These are phyloP conservation scores for Cryptocephalus moraei DNA, from an alignment of 2,888 invertebrate species.

Conservation along the genomic window DNA sequence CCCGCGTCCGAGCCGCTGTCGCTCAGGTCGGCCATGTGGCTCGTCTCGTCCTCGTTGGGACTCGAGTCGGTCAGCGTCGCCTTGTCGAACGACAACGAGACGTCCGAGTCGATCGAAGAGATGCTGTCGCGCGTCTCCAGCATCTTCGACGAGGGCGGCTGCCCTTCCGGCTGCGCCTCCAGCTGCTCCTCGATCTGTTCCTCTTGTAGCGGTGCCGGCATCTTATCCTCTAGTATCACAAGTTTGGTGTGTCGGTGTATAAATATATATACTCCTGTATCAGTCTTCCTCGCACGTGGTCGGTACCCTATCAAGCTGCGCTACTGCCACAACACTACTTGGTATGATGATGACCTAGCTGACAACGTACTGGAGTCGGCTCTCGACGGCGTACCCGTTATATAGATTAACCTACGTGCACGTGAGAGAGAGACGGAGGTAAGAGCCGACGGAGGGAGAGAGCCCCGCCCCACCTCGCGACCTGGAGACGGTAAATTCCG, in stretches of 20 bases:
- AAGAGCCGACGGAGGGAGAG: too few relatives aligned
- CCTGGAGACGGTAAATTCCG: too few relatives aligned
- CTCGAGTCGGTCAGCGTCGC: constrained; percentile 25
- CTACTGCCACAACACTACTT: constrained; percentile 36
- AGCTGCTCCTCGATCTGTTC: constrained; percentile 8
- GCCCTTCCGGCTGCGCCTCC: constrained; percentile 27
- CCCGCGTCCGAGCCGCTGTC: constrained; percentile 55
- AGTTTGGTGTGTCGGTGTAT: too few relatives aligned
- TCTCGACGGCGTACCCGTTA: constrained; percentile 2
- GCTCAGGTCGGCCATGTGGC: constrained; percentile 51
- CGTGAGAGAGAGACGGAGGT: too few relatives aligned
- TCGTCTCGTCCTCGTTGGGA: constrained; percentile 47
- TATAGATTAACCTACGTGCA: constrained; percentile 2
- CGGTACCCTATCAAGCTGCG: constrained; percentile 14
- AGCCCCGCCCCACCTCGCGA: too few relatives aligned
- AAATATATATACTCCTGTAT: constrained; percentile 13
- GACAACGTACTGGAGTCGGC: constrained; percentile 11
- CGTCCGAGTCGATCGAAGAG: constrained; percentile 51
- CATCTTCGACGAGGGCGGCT: constrained; percentile 39
- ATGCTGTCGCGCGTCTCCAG: constrained; percentile 50
- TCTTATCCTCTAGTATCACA: constrained; percentile 32
- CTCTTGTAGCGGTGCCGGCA: constrained; percentile 32
- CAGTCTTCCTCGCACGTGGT: constrained; percentile 27
- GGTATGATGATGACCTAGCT: constrained; percentile 36
- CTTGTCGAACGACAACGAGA: constrained; percentile 45